Evolutionary conservation across 2,113 vertebrate genomes (phyloP), one percentile per base, ranked within the genome.

Genomic region (Sakesphorus luctuosus): DNA sequence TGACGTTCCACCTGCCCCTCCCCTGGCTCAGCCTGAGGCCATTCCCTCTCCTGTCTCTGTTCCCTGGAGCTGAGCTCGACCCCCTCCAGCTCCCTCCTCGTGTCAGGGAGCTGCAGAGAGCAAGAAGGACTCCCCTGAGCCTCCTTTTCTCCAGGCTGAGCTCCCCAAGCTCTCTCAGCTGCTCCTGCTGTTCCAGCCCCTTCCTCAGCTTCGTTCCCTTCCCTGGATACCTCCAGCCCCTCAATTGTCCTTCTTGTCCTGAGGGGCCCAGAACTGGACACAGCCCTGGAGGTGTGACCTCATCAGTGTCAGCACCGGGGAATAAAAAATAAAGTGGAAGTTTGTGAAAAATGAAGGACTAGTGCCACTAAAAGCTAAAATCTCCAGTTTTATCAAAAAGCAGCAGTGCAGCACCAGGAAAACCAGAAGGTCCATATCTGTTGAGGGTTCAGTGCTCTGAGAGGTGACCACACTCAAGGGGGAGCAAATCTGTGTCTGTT

Each of bases 331-430:
- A 9, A 73, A 86, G 49, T 52, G 71, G 62, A 89, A 81, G 36
- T 95, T 90, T 26, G 75, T 76, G 63, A 72, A 58, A 84, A 82
- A 85, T 46, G 20, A 78, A 80, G 82, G 35, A 82, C 73, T 72
- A 66, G 43, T 31, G 26, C 40, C 49, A 40, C n/a, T 43, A 69
- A 88, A 78, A 31, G 35, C 90, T 72, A 55, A 95, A 91, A 78
- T 52, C 6, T 49, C 91, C 78, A 33, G 36, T 71, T 69, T 96
- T 90, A 46, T 83, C 94, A 88, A 63, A 92, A 94, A 83, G 73
- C 80, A 68, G 61, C 25, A 61, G 68, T 55, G 83, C 76, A 73
- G 74, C 79, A 88, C 72, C 61, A 50, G 59, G 25, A 77, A 55
- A 58, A 73, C 4, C 13, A 14, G 76, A 61, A 33, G 3, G 10